Evolutionary conservation across 2,888 invertebrate genomes (phyloP).

Genomic region (Standfussiana lucernea): DNA sequence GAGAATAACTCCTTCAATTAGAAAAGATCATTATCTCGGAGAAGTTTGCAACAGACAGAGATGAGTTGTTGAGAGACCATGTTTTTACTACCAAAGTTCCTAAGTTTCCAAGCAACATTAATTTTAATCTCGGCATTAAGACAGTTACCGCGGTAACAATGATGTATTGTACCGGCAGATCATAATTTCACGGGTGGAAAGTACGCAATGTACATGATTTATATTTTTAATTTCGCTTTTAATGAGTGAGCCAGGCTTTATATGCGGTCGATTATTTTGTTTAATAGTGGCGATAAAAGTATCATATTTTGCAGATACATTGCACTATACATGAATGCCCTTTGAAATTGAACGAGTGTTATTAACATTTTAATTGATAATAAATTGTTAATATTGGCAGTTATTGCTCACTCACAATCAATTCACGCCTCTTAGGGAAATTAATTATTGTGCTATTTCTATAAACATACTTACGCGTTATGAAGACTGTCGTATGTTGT

Average conservation of each 20-base stretch:
- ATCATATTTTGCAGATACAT: conserved; percentile 31
- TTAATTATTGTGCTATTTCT: background rate
- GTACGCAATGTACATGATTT: conserved; percentile 62
- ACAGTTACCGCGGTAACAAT: conserved; percentile 59
- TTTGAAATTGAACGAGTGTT: conserved; percentile 4
- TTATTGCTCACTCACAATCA: background rate
- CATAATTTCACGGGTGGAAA: conserved; percentile 53
- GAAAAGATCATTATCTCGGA: conserved; percentile 37
- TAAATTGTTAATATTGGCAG: conserved; percentile 17
- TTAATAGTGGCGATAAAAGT: conserved; percentile 44
- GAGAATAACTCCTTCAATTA: conserved; percentile 40
- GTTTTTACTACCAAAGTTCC: conserved; percentile 50
- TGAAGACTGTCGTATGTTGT: background rate
- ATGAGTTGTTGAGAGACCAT: conserved; percentile 33
- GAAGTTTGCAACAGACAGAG: conserved; percentile 38
- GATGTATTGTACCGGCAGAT: conserved; percentile 58
- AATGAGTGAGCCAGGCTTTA: conserved; percentile 53
- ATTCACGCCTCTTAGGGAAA: background rate
- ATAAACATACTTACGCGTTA: no score
- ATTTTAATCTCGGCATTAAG: conserved; percentile 70
- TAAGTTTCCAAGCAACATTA: conserved; percentile 60
- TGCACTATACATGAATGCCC: conserved; percentile 11
- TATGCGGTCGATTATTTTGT: conserved; percentile 48
- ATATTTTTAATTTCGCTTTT: conserved; percentile 66
- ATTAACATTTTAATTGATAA: conserved; percentile 22